Conservation (phyloP, 2,113 vertebrate species). For the Ibidorhyncha struthersii region DNA sequence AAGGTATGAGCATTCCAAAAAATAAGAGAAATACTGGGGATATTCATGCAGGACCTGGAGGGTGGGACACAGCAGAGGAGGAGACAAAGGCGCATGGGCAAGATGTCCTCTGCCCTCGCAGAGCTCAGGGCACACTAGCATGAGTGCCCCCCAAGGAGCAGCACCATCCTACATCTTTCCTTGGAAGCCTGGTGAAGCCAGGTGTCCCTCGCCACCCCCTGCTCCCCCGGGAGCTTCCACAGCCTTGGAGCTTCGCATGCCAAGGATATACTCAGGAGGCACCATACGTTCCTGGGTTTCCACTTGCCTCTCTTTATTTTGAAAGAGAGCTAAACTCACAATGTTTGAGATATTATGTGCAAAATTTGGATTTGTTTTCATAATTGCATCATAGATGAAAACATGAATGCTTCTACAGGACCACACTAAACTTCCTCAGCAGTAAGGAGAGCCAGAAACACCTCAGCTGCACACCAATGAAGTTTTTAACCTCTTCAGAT, state of each 20-base stretch:
- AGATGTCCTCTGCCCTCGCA: too few relatives aligned
- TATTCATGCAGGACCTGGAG: rapidly evolving
- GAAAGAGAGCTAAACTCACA: not conserved
- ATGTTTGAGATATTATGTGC: rapidly evolving
- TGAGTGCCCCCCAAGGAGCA: rapidly evolving
- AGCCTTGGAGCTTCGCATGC: rapidly evolving
- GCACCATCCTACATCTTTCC: rapidly evolving
- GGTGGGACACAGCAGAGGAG: not conserved
- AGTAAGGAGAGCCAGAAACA: rapidly evolving
- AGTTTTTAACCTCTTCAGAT: rapidly evolving
- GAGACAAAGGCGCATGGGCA: rapidly evolving
- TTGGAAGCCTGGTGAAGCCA: rapidly evolving
- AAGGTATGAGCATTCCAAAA: not conserved
- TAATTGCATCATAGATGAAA: not conserved
- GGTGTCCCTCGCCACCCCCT: rapidly evolving
- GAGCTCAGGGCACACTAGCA: rapidly evolving
- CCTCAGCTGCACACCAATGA: rapidly evolving
- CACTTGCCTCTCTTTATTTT: not conserved
- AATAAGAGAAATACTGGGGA: rapidly evolving
- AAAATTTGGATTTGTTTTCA: rapidly evolving
- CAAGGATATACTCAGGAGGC: rapidly evolving
- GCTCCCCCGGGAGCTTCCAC: not conserved
- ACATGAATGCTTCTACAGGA: rapidly evolving
- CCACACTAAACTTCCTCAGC: rapidly evolving
- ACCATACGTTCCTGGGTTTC: rapidly evolving